Base-by-base conservation (phyloP, 2,797 vertebrate species). In the Anas bahamensis region DNA sequence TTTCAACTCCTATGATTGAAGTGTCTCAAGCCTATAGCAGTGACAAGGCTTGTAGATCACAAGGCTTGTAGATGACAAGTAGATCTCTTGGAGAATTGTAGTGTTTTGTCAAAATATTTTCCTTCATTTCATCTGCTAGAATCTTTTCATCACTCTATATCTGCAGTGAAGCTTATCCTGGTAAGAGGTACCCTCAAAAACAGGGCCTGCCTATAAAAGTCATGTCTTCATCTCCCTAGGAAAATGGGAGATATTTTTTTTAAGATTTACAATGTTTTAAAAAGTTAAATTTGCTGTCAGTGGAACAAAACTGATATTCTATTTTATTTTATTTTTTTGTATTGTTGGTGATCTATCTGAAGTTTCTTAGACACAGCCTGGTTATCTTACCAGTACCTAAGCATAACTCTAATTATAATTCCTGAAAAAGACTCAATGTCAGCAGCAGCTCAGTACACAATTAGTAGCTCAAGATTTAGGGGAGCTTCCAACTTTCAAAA, bases 371-470 rank as follows among this genome's bases (percentile, higher is more conserved):
- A 5, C 55, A 22, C 42, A 59, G 23, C 10, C 13, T 68, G 9
- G 1, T 31, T 88, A 33, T n/a, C 35, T 73, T 33, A 23, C 10
- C 52, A 48, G 23, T 59, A 64, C 21, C 12, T 28, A 42, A n/a
- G 10, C 46, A 17, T 60, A 66, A 29, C 48, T 59, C 17, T 26
- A 48, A 65, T 65, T 44, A n/a, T n/a, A 50, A 65, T 13, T 72
- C 31, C 63, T 81, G 33, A 50, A 46, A 75, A 59, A 46, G 4
- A 15, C 3, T 29, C 10, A 23, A 4, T n/a, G 9, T 26, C 44
- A 60, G 35, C 21, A 69, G 17, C 31, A 72, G 29, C 22, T 13
- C 24, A 28, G 50, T 0, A 0, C 29, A 50, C 5, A 8, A 78
- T 61, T 31, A 41, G 16, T 12, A n/a, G 7, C 4, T 1, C 7